Evolutionary conservation across 2,888 invertebrate genomes (phyloP).

Genomic region (Apodemia zela): DNA sequence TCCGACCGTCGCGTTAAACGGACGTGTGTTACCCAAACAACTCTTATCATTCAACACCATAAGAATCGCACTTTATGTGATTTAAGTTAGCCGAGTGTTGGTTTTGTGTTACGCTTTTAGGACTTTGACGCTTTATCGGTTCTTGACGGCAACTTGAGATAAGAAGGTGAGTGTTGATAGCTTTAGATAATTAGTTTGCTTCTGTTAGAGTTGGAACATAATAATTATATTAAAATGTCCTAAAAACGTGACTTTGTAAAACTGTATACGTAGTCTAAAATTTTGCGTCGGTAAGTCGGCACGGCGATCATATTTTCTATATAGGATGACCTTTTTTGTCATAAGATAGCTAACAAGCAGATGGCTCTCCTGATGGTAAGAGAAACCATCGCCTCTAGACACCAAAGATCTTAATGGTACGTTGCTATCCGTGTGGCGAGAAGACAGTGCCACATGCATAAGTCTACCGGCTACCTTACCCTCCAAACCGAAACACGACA

Average conservation of each 20-base stretch:
- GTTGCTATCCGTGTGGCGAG: too few relatives aligned
- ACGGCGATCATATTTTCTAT: background rate
- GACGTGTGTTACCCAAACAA: constrained; percentile 44
- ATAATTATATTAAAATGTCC: background rate
- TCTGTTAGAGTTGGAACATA: constrained; percentile 29
- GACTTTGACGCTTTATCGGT: constrained; percentile 52
- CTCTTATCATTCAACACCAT: constrained; percentile 13
- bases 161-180: constrained; percentile 74
- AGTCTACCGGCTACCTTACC: too few relatives aligned
- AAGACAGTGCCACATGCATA: too few relatives aligned
- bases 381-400: too few relatives aligned
- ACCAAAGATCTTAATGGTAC: too few relatives aligned
- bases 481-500: too few relatives aligned
- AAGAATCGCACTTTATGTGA: constrained; percentile 11
- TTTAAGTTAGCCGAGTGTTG: constrained; percentile 45
- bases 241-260: constrained; percentile 8
- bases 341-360: too few relatives aligned
- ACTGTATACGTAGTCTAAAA: constrained; percentile 14
- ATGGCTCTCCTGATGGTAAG: too few relatives aligned
- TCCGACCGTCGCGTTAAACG: constrained; percentile 42
- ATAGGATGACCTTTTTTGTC: background rate
- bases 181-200: constrained; percentile 69
- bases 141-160: constrained; percentile 57
- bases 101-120: constrained; percentile 62
- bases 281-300: background rate